Conservation (phyloP, 2,888 invertebrate genomes). For the Tolmerus cingulatus region DNA sequence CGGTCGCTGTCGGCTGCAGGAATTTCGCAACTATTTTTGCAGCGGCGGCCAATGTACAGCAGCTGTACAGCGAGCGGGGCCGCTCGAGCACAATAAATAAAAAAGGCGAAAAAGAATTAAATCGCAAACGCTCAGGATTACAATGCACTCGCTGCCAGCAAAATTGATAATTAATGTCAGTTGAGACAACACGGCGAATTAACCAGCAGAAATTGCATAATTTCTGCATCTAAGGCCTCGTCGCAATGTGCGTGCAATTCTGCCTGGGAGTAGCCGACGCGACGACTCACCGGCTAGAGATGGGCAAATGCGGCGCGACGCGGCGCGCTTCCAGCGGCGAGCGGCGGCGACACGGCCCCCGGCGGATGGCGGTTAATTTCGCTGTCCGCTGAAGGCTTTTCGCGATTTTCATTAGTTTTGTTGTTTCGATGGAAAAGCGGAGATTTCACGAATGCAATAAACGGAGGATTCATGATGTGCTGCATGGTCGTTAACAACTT, state of each 20-base stretch:
- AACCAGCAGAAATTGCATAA: constrained; percentile 29
- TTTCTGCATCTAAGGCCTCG: constrained; percentile 2
- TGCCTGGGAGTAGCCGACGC: background rate
- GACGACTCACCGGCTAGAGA: background rate
- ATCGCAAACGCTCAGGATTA: constrained; percentile 30
- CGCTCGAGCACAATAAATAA: background rate
- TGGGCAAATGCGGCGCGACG: background rate
- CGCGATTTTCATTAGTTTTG: background rate
- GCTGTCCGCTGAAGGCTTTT: background rate
- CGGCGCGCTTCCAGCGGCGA: background rate
- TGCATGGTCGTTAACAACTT: background rate
- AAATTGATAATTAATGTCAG: constrained; percentile 42
- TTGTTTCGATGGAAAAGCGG: background rate
- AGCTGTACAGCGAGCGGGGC: background rate
- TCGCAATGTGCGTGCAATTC: background rate
- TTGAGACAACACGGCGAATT: constrained; percentile 19
- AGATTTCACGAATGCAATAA: background rate
- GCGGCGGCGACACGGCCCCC: background rate
- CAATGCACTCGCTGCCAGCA: constrained; percentile 15
- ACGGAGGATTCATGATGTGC: background rate
- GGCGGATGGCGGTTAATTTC: background rate
- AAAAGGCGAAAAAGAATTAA: background rate
- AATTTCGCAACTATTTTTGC: constrained; percentile 11
- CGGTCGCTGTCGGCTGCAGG: background rate
- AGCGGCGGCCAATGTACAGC: background rate